A percentile compares a stretch with the other conserved stretches of the same genome.
These are phyloP conservation scores for Cebus imitator DNA, from an alignment of 2,113 vertebrate species.

Conservation along the genomic window DNA sequence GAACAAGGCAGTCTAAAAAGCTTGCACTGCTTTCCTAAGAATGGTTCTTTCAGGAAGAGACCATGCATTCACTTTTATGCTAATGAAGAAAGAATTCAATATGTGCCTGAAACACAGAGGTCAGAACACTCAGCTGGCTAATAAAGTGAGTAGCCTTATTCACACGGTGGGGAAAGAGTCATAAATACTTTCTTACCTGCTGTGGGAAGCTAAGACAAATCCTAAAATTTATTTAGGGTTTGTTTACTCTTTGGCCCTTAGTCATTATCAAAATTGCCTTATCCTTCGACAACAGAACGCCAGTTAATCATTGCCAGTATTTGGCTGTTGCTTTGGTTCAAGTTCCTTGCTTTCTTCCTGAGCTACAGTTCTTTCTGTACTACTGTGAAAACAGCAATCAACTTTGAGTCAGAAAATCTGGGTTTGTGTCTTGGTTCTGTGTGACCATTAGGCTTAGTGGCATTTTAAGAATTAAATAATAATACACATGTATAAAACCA, in stretches of 20 bases:
- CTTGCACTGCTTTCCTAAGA: neutral
- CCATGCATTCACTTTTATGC: constrained; percentile 64
- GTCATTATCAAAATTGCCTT: neutral
- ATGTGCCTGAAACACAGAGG: constrained; percentile 60
- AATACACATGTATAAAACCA: neutral
- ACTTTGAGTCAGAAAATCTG: neutral
- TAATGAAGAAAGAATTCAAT: constrained; percentile 69
- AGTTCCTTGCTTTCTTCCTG: neutral
- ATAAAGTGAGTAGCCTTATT: constrained; percentile 26
- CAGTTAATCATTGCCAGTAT: neutral
- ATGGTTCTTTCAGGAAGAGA: constrained; percentile 26
- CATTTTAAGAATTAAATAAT: neutral
- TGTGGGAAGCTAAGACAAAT: neutral
- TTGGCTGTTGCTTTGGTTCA: neutral
- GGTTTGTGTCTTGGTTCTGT: neutral
- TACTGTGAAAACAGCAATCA: neutral
- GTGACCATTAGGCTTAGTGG: neutral
- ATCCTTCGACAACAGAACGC: neutral
- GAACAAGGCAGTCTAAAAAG: neutral
- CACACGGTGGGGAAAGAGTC: neutral
- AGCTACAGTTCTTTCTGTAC: neutral
- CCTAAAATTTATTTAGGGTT: neutral
- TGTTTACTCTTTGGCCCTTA: neutral
- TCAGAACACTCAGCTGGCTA: constrained; percentile 44
- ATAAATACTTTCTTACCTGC: neutral